A percentile compares a stretch with the other conserved stretches of the same genome.
Conservation (phyloP, 92 coral and sea anemone genomes). For the Phenganax subtilis region DNA sequence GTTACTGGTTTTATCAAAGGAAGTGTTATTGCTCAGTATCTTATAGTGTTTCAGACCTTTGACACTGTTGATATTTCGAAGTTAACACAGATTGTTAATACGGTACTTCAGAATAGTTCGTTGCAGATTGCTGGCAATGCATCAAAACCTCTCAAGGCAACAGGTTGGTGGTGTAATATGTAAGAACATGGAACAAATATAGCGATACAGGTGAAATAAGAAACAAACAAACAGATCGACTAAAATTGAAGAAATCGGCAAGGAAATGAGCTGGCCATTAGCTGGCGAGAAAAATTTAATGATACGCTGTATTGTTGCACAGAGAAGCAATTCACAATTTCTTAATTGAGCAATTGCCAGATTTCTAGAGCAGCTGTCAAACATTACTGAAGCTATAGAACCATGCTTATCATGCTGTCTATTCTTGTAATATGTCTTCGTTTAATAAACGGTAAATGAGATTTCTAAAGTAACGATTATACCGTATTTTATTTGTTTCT, state of each 20-base stretch:
- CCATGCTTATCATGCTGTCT: background rate
- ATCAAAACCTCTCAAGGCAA: background rate
- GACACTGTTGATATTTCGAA: background rate
- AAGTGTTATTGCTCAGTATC: slow-evolving; percentile 25
- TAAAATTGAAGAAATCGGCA: too few relatives aligned
- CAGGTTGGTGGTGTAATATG: slow-evolving; percentile 3
- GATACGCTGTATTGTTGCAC: too few relatives aligned
- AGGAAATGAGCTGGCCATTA: too few relatives aligned
- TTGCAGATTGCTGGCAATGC: background rate
- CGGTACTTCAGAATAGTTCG: background rate
- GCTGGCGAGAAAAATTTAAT: too few relatives aligned
- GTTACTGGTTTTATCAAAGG: slow-evolving; percentile 22
- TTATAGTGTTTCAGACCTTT: background rate
- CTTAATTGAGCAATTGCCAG: too few relatives aligned
- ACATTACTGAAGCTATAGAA: too few relatives aligned
- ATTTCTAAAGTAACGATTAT: background rate
- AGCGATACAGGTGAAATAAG: too few relatives aligned
- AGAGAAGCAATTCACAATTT: too few relatives aligned
- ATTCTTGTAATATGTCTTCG: background rate
- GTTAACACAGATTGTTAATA: background rate
- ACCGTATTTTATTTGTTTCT: background rate
- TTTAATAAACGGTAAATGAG: background rate
- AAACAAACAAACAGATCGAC: too few relatives aligned
- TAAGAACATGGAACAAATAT: background rate
- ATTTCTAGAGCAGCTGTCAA: too few relatives aligned